Evolutionary conservation across 2,797 vertebrate species (phyloP).

Genomic region (Manis crassicaudata): DNA sequence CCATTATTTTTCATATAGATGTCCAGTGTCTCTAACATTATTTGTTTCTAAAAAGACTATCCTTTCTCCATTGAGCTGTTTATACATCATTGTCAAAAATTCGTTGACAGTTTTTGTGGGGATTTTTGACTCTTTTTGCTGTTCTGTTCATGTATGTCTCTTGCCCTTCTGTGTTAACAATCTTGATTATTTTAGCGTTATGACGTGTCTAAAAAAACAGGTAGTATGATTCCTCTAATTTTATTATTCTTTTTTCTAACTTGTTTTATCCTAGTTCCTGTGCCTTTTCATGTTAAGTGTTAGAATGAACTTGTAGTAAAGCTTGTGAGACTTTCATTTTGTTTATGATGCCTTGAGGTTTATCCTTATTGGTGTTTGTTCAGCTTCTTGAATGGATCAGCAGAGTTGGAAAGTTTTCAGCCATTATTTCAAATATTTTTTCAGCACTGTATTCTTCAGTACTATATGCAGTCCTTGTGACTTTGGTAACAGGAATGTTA

Average conservation of each 20-base stretch:
- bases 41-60: background rate
- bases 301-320: background rate
- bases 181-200: background rate
- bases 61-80: background rate
- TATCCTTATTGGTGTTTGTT: background rate
- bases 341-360: background rate
- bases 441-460: background rate
- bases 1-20: background rate
- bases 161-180: background rate
- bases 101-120: background rate
- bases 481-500: background rate
- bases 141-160: background rate
- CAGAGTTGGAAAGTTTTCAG: background rate
- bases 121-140: background rate
- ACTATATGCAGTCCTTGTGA: background rate
- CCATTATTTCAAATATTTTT: background rate
- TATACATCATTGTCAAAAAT: background rate
- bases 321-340: background rate
- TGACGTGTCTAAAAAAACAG: conserved; percentile 9
- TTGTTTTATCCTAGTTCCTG: background rate
- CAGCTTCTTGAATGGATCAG: background rate
- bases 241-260: background rate
- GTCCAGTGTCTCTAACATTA: background rate
- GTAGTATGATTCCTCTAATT: background rate
- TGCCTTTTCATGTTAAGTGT: background rate